Evolutionary conservation across 1,140 invertebrate genomes (phyloP).

Genomic region (Hyles vespertilio): DNA sequence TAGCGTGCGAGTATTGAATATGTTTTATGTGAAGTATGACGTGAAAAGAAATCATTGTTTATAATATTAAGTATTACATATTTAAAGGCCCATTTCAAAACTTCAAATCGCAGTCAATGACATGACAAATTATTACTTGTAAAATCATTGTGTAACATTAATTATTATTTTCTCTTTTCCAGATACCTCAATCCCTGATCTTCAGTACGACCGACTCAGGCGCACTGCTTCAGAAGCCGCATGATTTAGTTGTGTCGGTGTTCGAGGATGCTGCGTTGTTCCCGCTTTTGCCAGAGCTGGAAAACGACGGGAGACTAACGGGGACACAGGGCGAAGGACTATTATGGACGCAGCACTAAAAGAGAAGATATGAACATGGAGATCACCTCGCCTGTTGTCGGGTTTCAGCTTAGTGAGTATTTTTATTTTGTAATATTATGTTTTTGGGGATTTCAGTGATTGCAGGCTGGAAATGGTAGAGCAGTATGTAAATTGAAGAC

Average conservation of each 20-base stretch:
- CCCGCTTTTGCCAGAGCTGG: constrained; percentile 66
- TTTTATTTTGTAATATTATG: neutral
- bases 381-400: constrained; percentile 60
- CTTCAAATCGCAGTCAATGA: too few species aligned
- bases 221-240: constrained; percentile 43
- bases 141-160: neutral
- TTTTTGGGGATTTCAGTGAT: too few species aligned
- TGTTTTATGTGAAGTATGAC: too few species aligned
- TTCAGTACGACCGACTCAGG: constrained; percentile 58
- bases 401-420: constrained; percentile 53
- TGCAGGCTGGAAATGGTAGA: too few species aligned
- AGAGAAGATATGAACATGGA: constrained; percentile 65
- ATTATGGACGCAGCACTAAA: constrained; percentile 60
- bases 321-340: constrained; percentile 54
- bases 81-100: too few species aligned
- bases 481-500: too few species aligned
- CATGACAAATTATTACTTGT: too few species aligned
- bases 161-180: constrained; percentile 54
- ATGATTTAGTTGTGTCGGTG: constrained; percentile 82
- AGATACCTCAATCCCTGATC: constrained; percentile 81
- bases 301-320: constrained; percentile 23
- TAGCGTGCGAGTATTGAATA: too few species aligned
- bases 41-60: too few species aligned
- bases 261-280: constrained; percentile 83
- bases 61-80: too few species aligned